phyloP scores from a whole-genome alignment of 92 coral and sea anemone genomes.

The Virgularia gustaviana region DNA sequence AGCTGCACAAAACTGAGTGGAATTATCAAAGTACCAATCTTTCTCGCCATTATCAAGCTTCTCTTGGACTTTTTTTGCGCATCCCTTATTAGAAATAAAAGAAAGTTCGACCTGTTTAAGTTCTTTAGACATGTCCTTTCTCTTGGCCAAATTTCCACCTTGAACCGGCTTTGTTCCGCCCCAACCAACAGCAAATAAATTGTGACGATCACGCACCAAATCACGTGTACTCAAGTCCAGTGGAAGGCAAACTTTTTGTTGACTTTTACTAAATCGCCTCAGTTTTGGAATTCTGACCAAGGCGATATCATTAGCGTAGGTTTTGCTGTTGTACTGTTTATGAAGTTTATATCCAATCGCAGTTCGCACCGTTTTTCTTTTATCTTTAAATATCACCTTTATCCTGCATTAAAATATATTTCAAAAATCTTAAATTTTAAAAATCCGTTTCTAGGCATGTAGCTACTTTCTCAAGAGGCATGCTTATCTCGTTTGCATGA shows the following conservation, averaged over 20 bases:
- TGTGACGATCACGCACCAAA: neutral
- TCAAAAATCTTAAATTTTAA: neutral
- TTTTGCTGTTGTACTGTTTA: neutral
- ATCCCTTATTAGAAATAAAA: constrained; percentile 41
- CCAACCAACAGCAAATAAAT: constrained; percentile 63
- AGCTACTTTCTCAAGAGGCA: too few relatives aligned
- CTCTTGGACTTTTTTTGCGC: constrained; percentile 15
- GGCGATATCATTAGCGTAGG: constrained; percentile 46
- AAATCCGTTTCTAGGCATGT: too few relatives aligned
- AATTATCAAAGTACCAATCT: constrained; percentile 37
- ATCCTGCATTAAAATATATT: neutral
- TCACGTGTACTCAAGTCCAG: constrained; percentile 13
- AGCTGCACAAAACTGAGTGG: constrained; percentile 63
- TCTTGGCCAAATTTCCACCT: neutral
- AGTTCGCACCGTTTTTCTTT: neutral
- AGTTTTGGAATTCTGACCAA: constrained; percentile 49
- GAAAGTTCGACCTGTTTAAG: constrained; percentile 60
- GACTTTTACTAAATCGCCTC: constrained; percentile 31
- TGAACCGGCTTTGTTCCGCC: constrained; percentile 30
- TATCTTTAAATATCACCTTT: neutral
- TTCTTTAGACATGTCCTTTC: constrained; percentile 34
- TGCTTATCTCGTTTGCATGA: too few relatives aligned
- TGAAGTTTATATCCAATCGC: neutral
- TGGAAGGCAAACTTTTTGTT: constrained; percentile 51
- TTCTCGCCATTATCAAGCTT: neutral